A percentile compares a stretch with the other conserved stretches of the same genome.
Conservation (phyloP, 2,797 vertebrate species). For the Calcarius lapponicus region DNA sequence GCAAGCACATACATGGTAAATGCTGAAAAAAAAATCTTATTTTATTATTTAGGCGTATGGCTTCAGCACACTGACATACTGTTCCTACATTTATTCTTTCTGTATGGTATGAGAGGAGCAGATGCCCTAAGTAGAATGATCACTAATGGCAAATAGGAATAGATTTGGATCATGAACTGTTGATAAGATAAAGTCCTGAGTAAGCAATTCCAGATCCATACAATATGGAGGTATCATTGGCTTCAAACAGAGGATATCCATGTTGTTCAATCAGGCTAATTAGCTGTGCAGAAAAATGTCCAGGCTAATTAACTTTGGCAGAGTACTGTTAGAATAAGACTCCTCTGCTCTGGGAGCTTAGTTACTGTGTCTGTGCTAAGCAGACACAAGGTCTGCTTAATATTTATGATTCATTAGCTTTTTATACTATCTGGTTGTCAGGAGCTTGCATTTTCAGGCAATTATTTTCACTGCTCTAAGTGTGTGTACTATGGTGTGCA, state of each 20-base stretch:
- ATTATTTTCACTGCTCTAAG: neutral
- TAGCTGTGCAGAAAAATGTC: neutral
- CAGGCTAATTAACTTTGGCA: neutral
- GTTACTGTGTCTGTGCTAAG: neutral
- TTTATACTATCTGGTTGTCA: neutral
- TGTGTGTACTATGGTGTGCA: neutral
- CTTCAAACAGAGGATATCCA: neutral
- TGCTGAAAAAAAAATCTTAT: neutral
- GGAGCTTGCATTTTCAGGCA: constrained; percentile 3
- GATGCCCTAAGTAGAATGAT: neutral
- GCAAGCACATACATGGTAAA: rapidly evolving
- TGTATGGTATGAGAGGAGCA: neutral
- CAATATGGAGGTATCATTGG: neutral
- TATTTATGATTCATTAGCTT: constrained; percentile 12
- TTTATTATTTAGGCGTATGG: neutral
- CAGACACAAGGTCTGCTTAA: constrained; percentile 1
- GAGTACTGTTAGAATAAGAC: neutral
- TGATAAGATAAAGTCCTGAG: neutral
- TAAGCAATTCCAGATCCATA: neutral
- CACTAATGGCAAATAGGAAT: neutral
- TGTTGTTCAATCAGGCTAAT: neutral
- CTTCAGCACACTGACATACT: neutral
- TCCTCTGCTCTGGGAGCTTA: neutral
- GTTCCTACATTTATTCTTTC: neutral
- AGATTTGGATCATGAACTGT: neutral